Evolutionary conservation across 2,113 vertebrate species (phyloP), one percentile per base, ranked within the genome.

Genomic region (Orientallactaga bullata): DNA sequence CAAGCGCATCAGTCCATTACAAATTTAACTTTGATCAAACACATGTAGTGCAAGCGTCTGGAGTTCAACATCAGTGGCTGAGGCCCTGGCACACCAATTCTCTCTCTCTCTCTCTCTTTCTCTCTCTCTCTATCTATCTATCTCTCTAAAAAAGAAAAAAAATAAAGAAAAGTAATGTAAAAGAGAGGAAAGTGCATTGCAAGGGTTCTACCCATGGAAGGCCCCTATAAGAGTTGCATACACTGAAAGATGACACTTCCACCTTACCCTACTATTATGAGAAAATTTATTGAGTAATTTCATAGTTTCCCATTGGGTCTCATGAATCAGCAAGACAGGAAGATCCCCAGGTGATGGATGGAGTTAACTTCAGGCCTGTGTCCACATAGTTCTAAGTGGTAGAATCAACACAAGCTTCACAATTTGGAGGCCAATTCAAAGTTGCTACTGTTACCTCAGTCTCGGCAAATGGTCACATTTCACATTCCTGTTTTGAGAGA

Each of bases 111-210:
- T 47, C 42, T 47, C 42, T 47, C 42, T 47, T 8, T 47, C 42
- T 47, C 42, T 47, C 42, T 47, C 42, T 47, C 42, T 47, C 42
- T 47, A 5, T 47, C 8, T 47, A n/a, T n/a, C n/a, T n/a, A n/a
- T n/a, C n/a, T n/a, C n/a, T n/a, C n/a, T n/a, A n/a, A n/a, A n/a
- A n/a, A n/a, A n/a, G n/a, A n/a, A n/a, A n/a, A 28, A 4, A 24
- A 0, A 15, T 65, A 30, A 7, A 24, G n/a, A 15, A 10, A 21
- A 74, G 8, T 30, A 35, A 2, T 3, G 0, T 21, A 13, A 82
- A 4, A 7, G 10, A 9, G 3, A 0, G 6, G 58, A 30, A 35
- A 60, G 32, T 7, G 17, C 13, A 3, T 1, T 3, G n/a, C 2
- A 0, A 32, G 20, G 81, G 26, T 32, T 17, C 28, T 3, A 4